A percentile compares a stretch with the other conserved stretches of the same genome.
Evolutionary conservation across 1,140 invertebrate species (phyloP).

Genomic region (Rhizoglyphus robini): DNA sequence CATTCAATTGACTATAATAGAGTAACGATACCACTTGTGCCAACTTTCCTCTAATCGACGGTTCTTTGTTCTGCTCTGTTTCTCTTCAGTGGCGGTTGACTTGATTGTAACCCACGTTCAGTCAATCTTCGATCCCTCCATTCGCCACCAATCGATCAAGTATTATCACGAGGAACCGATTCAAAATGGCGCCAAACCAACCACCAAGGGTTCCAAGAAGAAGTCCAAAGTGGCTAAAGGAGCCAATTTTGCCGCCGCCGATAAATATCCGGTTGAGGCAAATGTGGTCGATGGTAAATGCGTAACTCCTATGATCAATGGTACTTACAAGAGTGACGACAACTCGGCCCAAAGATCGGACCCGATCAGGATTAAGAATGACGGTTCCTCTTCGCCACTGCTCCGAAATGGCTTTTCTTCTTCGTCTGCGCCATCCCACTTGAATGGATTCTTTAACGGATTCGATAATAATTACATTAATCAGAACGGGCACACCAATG

Average conservation of each 20-base stretch:
- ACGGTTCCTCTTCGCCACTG: not conserved
- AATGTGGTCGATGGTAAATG: not conserved
- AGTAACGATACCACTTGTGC: too few species aligned
- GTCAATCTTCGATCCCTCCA: slow-evolving; percentile 8
- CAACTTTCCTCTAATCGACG: slow-evolving; percentile 1
- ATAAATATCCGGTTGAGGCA: not conserved
- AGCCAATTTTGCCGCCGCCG: not conserved
- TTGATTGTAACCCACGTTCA: slow-evolving; percentile 23
- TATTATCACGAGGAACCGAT: not conserved
- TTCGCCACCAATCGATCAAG: slow-evolving; percentile 13
- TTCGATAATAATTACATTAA: not conserved
- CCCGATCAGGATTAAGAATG: not conserved
- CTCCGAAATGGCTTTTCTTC: not conserved
- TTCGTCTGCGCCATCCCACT: not conserved
- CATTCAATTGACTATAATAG: too few species aligned
- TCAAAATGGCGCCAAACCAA: not conserved
- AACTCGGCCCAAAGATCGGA: not conserved
- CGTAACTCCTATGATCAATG: not conserved
- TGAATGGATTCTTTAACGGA: not conserved
- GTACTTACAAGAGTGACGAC: not conserved
- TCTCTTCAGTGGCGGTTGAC: slow-evolving; percentile 23
- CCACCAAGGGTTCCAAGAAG: not conserved
- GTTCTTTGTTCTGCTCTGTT: slow-evolving; percentile 4
- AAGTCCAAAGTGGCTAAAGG: not conserved
- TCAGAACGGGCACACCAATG: not conserved